Evolutionary conservation across 2,113 vertebrate genomes (phyloP), one percentile per base, ranked within the genome.

Genomic region (Coptodon bakossiorum): DNA sequence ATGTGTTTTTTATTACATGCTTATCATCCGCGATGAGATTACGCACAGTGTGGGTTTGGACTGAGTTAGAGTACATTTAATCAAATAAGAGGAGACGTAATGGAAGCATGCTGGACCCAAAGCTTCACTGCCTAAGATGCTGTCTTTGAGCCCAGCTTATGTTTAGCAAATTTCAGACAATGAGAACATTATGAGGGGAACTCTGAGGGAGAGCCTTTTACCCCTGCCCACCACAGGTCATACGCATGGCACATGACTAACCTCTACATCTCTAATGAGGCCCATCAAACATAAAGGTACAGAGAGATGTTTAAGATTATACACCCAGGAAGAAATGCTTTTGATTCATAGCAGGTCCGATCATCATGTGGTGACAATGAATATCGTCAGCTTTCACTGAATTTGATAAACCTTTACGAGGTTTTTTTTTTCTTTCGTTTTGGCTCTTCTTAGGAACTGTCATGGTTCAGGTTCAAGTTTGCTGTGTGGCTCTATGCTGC

Each of bases 1-100:
- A 95, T 93, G 57, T 96, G 96, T 90, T 94, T 95, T 94, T 94
- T 90, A 95, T 96, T 96, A 95, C 91, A 96, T 81, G 93, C 91
- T 91, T 91, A 93, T 95, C 91, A 53, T 88, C 57, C 19, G 76
- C 94, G 94, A 96, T 94, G 90, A 91, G 95, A 96, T 96, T 95
- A 96, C 81, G 81, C 93, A 90, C 81, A 92, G 89, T 89, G 90
- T 68, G 92, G 90, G 87, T 92, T 95, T 95, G 92, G 94, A 93
- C 83, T 53, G 92, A 88, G 92, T 94, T 93, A 91, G 92, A 78
- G 90, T 86, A 94, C 91, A 94, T 94, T 95, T 95, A 95, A 95
- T 96, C 76, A 83, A 96, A 95, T 96, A 92, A 95, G 85, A 93
- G 88, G 87, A 88, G 93, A 94, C 59, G 91, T 96, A 96, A 96